These are phyloP conservation scores for Malachius bipustulatus DNA, from an alignment of 2,888 invertebrate genomes.

Conservation along the genomic window DNA sequence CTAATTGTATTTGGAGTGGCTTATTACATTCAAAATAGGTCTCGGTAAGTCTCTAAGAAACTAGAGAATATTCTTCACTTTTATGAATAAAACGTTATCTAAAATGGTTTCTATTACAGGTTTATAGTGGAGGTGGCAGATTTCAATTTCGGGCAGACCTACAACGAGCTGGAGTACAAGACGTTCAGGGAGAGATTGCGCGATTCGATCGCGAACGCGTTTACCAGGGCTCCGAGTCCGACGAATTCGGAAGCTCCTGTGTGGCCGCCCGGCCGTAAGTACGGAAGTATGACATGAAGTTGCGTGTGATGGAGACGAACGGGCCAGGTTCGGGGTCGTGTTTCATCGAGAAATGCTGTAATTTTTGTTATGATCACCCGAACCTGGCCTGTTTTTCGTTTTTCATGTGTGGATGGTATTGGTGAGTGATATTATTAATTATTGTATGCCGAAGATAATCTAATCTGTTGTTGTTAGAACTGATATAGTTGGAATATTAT, in stretches of 20 bases:
- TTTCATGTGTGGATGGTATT: no score
- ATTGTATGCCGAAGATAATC: no score
- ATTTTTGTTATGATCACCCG: no score
- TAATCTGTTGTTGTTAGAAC: no score
- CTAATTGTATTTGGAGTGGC: conserved; percentile 78
- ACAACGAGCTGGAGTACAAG: conserved; percentile 73
- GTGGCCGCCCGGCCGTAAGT: conserved; percentile 39
- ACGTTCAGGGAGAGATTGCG: conserved; percentile 71
- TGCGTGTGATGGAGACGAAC: no score
- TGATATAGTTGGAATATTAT: no score
- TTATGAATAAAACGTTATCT: no score
- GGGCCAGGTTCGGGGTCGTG: no score
- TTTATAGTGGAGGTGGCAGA: conserved; percentile 80
- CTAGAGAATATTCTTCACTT: no score
- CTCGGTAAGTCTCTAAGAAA: conserved; percentile 42
- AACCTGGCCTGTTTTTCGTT: no score
- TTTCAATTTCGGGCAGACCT: conserved; percentile 77
- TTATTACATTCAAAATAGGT: conserved; percentile 71
- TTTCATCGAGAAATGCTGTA: no score
- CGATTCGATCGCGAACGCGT: conserved; percentile 59
- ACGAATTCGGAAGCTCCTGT: conserved; percentile 29
- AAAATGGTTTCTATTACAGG: conserved; percentile 40
- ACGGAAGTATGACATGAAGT: conserved; percentile 47
- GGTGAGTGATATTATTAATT: no score
- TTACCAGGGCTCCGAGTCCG: conserved; percentile 33